Evolutionary conservation across 1,140 invertebrate species (phyloP).

Genomic region (Dendroctonus valens): DNA sequence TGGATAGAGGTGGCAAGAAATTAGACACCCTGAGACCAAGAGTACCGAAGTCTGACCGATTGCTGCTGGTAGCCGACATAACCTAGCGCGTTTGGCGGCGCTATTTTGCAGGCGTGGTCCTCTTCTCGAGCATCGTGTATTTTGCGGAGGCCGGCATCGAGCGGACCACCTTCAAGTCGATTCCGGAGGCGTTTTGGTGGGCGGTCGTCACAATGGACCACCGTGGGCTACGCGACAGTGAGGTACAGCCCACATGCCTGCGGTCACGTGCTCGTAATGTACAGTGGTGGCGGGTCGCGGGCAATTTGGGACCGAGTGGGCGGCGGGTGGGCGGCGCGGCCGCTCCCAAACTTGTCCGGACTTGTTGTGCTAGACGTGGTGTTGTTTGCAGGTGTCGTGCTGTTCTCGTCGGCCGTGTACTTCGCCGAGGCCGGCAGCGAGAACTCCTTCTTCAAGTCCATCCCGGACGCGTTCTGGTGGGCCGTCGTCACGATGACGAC

Average conservation of each 20-base stretch:
- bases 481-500: conserved; percentile 99
- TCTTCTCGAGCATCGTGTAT: conserved; percentile 97
- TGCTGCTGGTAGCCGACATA: too few species aligned
- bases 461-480: conserved; percentile 99
- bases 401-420: conserved; percentile 98
- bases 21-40: too few species aligned
- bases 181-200: conserved; percentile 97
- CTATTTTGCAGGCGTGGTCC: conserved; percentile 84
- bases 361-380: conserved; percentile 43
- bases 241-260: conserved; percentile 60
- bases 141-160: conserved; percentile 97
- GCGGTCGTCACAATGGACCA: conserved; percentile 91
- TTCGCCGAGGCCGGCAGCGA: conserved; percentile 97
- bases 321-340: too few species aligned
- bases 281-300: conserved; percentile 5
- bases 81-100: too few species aligned
- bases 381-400: conserved; percentile 91
- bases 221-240: conserved; percentile 98
- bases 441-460: conserved; percentile 99
- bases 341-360: conserved; percentile 25
- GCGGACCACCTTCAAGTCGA: conserved; percentile 95
- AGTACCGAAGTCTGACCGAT: too few species aligned
- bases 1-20: too few species aligned
- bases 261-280: not conserved
- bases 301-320: not conserved